These are phyloP conservation scores for Fregetta grallaria DNA, from an alignment of 2,113 vertebrate genomes.

Conservation along the genomic window DNA sequence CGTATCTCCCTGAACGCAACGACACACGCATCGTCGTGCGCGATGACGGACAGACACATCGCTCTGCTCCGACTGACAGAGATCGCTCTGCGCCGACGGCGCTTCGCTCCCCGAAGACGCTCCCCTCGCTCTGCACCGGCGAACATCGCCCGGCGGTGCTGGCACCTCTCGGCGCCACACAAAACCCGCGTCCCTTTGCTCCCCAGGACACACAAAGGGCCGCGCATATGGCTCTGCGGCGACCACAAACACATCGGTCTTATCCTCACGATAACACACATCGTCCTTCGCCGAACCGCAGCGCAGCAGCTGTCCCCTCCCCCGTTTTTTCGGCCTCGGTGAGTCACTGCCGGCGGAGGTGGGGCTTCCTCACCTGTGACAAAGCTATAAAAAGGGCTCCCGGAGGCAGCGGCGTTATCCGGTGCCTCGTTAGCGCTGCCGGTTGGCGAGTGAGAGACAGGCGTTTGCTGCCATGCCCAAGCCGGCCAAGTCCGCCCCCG, in stretches of 20 bases:
- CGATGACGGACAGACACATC: too few species aligned
- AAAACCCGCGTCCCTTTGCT: background rate
- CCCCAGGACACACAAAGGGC: too few species aligned
- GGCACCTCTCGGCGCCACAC: too few species aligned
- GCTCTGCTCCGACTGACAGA: too few species aligned
- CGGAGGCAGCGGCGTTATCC: accelerated
- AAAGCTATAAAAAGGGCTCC: background rate
- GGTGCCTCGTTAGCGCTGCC: accelerated
- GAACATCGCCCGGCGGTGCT: too few species aligned
- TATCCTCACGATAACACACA: accelerated
- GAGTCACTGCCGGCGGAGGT: accelerated
- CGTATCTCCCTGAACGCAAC: background rate
- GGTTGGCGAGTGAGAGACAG: accelerated
- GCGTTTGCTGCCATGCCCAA: background rate
- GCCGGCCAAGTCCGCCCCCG: conserved; percentile 60
- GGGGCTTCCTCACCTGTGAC: background rate
- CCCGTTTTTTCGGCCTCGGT: too few species aligned
- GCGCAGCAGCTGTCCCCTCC: too few species aligned
- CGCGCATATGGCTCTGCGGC: accelerated
- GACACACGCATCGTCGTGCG: too few species aligned
- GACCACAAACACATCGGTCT: too few species aligned
- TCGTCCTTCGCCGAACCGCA: too few species aligned
- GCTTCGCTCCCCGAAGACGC: background rate
- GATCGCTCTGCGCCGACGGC: too few species aligned
- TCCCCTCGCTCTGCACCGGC: too few species aligned